Conservation (phyloP, 2,888 invertebrate genomes). For the Blastobasis adustella region DNA sequence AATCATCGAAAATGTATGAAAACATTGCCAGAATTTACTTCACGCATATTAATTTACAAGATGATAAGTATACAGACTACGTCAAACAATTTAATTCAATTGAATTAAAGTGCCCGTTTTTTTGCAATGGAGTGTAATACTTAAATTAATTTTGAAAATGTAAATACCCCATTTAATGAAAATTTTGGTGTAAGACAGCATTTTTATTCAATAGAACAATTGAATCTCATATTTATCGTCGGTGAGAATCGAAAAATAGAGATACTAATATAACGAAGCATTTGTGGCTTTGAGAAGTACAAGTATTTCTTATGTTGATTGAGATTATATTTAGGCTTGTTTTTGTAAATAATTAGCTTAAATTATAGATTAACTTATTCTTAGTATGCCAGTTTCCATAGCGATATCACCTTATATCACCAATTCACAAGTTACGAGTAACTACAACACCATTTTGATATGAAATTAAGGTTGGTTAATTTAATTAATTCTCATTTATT, state of each 20-base stretch:
- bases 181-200: no score
- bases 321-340: constrained; percentile 64
- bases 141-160: no score
- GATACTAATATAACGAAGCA: constrained; percentile 8
- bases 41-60: no score
- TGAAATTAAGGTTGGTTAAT: no score
- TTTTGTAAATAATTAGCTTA: constrained; percentile 59
- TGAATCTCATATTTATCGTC: constrained; percentile 35
- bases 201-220: neutral
- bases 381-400: constrained; percentile 39
- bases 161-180: no score
- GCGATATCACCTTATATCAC: constrained; percentile 28
- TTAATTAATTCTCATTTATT: neutral
- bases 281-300: constrained; percentile 52
- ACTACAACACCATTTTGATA: no score
- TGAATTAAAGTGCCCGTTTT: neutral
- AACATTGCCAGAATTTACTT: no score
- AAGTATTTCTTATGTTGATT: constrained; percentile 50
- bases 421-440: neutral
- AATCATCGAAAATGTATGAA: no score
- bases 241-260: constrained; percentile 2
- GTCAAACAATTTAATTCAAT: no score
- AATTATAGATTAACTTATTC: constrained; percentile 44
- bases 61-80: no score
- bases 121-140: no score